A percentile compares a stretch with the other conserved stretches of the same genome.
phyloP scores from a whole-genome alignment of 1,140 invertebrate species.

The Lepidurus arcticus region DNA sequence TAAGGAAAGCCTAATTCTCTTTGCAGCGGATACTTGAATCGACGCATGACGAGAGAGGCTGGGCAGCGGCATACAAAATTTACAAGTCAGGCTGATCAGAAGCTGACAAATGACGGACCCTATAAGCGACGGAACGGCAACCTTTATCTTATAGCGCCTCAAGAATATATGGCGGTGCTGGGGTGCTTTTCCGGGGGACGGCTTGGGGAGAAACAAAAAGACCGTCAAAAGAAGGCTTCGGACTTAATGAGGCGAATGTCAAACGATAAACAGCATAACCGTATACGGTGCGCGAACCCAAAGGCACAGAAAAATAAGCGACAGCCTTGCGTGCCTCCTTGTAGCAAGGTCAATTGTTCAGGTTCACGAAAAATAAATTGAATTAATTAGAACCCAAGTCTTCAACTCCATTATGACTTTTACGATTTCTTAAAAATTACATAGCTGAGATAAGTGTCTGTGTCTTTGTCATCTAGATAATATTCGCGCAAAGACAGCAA shows the following conservation, averaged over 20 bases:
- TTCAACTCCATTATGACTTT: neutral
- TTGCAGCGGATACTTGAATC: neutral
- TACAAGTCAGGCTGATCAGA: neutral
- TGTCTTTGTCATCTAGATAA: too few species aligned
- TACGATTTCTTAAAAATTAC: neutral
- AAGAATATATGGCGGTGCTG: neutral
- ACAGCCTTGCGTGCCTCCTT: neutral
- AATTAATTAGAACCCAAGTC: neutral
- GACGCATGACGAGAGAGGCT: conserved; percentile 17
- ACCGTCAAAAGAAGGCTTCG: neutral
- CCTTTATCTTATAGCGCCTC: neutral
- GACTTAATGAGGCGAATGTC: conserved; percentile 10
- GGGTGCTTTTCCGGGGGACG: neutral
- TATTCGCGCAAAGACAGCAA: too few species aligned
- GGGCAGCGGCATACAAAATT: conserved; percentile 1
- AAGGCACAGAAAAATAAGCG: neutral
- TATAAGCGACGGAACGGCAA: neutral
- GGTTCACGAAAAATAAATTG: neutral
- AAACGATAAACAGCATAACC: conserved; percentile 6
- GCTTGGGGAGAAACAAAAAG: neutral
- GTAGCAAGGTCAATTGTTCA: neutral
- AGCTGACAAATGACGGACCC: conserved; percentile 7
- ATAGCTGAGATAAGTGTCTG: too few species aligned
- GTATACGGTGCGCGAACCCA: neutral
- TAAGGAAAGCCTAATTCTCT: conserved; percentile 1